Evolutionary conservation across 2,888 invertebrate species (phyloP), one percentile per base, ranked within the genome.

Genomic region (Sarcophaga carnaria): DNA sequence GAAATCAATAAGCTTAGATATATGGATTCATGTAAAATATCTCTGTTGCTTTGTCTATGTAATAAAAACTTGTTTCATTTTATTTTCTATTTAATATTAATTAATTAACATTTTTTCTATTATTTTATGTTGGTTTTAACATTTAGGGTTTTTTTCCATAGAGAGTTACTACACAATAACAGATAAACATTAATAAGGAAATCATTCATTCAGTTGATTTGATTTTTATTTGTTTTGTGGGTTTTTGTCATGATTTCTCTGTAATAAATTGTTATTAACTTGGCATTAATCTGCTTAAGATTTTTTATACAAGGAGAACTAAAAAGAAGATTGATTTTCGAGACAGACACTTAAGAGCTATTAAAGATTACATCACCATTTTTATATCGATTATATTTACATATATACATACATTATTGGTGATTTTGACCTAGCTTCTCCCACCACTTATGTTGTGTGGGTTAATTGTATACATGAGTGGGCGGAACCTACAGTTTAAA

Each of bases 51-150:
- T 54, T 14, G 12, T 54, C 4, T 54, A 54, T 69, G 69, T 6
- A 37, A 66, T 37, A 37, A 14, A 37, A n/a, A 17, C 37, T n/a
- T 67, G n/a, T 69, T 20, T 69, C 20, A 12, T 49, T 69, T 69
- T 69, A 47, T 5, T 47, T 20, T 45, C 4, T 14, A 14, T 14
- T 54, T 54, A 10, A 37, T 37, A 37, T 37, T 37, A 37, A 54
- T n/a, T 47, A 47, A 69, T 69, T 69, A 49, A 69, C 14, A 69
- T 69, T 69, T 69, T 37, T 37, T 37, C 8, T 47, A 49, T 12
- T n/a, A 10, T 20, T 69, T 69, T 47, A 69, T 69, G 20, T 45
- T 14, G 37, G 37, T 66, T 47, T 69, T 47, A 69, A 47, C 67
- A 69, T 69, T 69, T 69, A 69, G 45, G 45, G 47, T 22, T 69